Conservation (phyloP, 2,888 invertebrate species). For the Pecten maximus region DNA sequence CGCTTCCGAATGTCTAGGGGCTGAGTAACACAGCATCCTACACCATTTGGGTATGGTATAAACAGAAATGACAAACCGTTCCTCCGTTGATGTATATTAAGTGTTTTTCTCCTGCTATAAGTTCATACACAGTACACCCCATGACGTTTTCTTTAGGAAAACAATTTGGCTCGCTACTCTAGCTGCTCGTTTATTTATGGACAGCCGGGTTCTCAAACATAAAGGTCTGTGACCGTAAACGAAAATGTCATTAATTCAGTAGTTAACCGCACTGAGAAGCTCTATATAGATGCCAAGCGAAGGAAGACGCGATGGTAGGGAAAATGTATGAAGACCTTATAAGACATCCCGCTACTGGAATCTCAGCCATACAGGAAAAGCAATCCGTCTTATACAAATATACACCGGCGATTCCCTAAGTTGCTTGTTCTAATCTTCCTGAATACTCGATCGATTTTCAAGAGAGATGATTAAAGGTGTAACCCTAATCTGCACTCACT, state of each 20-base stretch:
- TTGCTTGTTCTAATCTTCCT: background rate
- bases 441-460: background rate
- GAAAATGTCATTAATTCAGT: background rate
- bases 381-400: constrained; percentile 21
- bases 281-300: background rate
- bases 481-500: background rate
- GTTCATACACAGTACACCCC: background rate
- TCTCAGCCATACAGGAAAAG: background rate
- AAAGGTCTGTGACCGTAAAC: constrained; percentile 16
- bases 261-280: background rate
- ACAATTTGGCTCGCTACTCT: background rate
- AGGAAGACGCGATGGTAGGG: background rate
- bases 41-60: background rate
- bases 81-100: background rate
- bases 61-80: background rate
- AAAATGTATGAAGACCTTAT: background rate
- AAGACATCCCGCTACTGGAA: background rate
- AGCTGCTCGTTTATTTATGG: background rate
- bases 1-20: background rate
- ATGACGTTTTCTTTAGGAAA: background rate
- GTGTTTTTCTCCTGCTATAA: background rate
- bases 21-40: background rate
- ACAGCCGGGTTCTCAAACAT: background rate
- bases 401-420: background rate
- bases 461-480: background rate